Conservation (phyloP, 2,888 invertebrate genomes). For the Apodemia mormo region DNA sequence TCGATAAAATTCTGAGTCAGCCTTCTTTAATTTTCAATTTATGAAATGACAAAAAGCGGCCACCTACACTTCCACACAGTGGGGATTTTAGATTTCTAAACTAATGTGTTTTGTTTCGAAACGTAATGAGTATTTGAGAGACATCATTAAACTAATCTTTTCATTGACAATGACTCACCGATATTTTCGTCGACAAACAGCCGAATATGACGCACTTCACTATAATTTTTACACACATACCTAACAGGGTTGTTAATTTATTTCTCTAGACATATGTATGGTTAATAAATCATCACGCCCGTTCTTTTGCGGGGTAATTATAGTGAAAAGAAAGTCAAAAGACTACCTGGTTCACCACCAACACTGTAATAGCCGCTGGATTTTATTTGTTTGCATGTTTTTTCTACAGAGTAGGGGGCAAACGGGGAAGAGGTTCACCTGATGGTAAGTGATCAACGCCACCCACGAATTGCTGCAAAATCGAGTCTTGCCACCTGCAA, state of each 20-base stretch:
- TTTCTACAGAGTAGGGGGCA: too few species aligned
- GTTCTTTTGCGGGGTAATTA: too few species aligned
- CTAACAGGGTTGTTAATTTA: background rate
- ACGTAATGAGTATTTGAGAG: slow-evolving; percentile 5
- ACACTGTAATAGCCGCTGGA: too few species aligned
- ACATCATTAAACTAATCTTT: slow-evolving; percentile 5
- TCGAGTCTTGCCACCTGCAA: too few species aligned
- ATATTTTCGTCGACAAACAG: background rate
- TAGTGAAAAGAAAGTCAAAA: too few species aligned
- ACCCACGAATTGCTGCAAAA: too few species aligned
- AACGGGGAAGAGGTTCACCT: too few species aligned
- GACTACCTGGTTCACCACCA: too few species aligned
- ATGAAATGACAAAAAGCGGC: background rate
- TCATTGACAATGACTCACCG: slow-evolving; percentile 1
- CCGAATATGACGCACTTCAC: background rate
- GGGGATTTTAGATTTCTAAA: background rate
- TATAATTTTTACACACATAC: background rate
- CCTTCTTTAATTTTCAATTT: background rate
- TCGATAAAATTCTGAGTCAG: background rate
- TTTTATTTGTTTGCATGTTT: too few species aligned
- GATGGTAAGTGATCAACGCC: too few species aligned
- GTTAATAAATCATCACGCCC: too few species aligned
- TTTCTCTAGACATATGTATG: too few species aligned
- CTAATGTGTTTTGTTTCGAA: slow-evolving; percentile 1
- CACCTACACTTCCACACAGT: background rate